Conservation (phyloP, 2,888 invertebrate species). For the Rotaria socialis region DNA sequence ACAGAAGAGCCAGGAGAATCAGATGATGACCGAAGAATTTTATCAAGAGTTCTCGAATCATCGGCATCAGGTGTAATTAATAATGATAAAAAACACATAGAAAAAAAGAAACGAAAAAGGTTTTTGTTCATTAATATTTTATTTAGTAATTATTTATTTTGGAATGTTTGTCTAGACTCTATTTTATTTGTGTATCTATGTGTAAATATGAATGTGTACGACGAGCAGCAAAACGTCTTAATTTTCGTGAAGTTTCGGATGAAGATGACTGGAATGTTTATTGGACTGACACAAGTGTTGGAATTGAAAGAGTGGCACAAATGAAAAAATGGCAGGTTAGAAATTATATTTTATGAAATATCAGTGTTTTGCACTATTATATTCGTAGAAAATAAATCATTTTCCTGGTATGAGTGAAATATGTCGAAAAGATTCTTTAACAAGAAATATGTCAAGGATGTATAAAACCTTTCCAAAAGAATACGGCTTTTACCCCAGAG, state of each 20-base stretch:
- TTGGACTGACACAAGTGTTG: constrained; percentile 82
- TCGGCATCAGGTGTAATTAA: not conserved
- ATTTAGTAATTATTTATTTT: no score
- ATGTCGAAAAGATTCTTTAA: constrained; percentile 80
- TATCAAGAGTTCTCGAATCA: not conserved
- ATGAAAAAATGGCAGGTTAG: constrained; percentile 75
- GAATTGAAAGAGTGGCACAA: constrained; percentile 78
- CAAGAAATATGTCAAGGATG: constrained; percentile 83
- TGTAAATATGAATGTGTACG: constrained; percentile 61
- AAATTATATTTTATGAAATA: no score
- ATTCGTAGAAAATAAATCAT: constrained; percentile 73
- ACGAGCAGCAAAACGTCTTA: constrained; percentile 69
- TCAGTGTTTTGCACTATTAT: no score
- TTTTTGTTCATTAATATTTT: not conserved
- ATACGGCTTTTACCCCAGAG: constrained; percentile 84
- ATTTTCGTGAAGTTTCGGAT: constrained; percentile 74
- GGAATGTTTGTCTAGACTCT: not conserved
- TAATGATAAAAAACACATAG: not conserved
- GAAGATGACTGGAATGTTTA: constrained; percentile 78
- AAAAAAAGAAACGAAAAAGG: not conserved
- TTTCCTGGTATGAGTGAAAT: constrained; percentile 85
- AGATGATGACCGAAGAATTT: not conserved
- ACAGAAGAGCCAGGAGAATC: constrained; percentile 2
- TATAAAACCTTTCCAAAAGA: constrained; percentile 79
- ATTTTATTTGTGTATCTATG: constrained; percentile 42